These are phyloP conservation scores for Cichlasoma orientale DNA, from an alignment of 2,797 vertebrate species.

Conservation along the genomic window DNA sequence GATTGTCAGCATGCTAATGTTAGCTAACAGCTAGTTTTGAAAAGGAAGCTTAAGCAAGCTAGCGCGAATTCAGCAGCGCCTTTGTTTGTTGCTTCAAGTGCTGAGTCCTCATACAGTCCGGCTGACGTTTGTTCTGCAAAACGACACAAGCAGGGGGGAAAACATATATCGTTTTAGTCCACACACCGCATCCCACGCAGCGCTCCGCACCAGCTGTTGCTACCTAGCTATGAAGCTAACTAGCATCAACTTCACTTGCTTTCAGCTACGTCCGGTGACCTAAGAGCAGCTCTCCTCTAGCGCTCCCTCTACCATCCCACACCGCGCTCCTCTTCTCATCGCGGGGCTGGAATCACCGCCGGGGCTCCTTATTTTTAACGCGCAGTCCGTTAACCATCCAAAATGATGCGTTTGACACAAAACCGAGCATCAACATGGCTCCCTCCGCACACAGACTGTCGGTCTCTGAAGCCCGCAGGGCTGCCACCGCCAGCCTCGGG, in stretches of 20 bases:
- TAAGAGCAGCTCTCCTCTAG: conserved; percentile 47
- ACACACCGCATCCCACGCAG: conserved; percentile 68
- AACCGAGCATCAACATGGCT: conserved; percentile 80
- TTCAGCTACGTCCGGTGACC: conserved; percentile 41
- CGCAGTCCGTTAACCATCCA: conserved; percentile 61
- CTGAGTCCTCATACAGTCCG: neutral
- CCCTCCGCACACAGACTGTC: conserved; percentile 59
- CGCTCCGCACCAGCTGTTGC: conserved; percentile 74
- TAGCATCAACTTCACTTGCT: conserved; percentile 73
- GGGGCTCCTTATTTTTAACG: conserved; percentile 39
- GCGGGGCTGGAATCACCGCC: conserved; percentile 58
- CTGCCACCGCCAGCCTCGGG: conserved; percentile 58
- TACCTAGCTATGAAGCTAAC: conserved; percentile 67
- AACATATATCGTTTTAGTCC: conserved; percentile 50
- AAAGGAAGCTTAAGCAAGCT: conserved; percentile 38
- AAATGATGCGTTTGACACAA: conserved; percentile 54
- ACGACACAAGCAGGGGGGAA: conserved; percentile 23
- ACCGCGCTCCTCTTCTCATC: conserved; percentile 67
- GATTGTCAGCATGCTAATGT: conserved; percentile 69
- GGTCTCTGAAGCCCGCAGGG: conserved; percentile 55
- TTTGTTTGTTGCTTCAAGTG: neutral
- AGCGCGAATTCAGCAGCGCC: conserved; percentile 19
- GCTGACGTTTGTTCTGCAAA: conserved; percentile 21
- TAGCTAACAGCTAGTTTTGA: conserved; percentile 57
- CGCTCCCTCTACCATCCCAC: conserved; percentile 43